A percentile compares a stretch with the other conserved stretches of the same genome.
Conservation (phyloP, 2,113 vertebrate species). For the Cyanoderma ruficeps region DNA sequence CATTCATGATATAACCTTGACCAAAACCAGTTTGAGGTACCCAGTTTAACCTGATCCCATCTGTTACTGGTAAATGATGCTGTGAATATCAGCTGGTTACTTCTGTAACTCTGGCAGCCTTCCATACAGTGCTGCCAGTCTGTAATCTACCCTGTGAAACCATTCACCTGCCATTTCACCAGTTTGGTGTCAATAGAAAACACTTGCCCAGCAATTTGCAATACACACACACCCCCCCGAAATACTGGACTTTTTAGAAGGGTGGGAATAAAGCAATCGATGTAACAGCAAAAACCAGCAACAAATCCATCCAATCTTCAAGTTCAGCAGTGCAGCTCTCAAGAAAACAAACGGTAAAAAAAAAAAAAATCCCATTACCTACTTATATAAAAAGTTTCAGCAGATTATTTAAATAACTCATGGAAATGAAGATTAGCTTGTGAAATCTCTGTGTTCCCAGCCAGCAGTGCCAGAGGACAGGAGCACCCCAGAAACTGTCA, state of each 20-base stretch:
- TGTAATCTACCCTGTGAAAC: not conserved
- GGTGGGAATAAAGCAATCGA: not conserved
- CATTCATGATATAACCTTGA: not conserved
- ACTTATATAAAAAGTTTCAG: not conserved
- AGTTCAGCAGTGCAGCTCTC: not conserved
- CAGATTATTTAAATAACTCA: not conserved
- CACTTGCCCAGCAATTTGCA: not conserved
- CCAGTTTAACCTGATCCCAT: not conserved
- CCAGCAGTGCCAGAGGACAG: not conserved
- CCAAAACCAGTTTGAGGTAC: constrained; percentile 20
- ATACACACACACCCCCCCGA: not conserved
- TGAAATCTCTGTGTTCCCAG: not conserved
- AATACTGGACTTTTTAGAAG: not conserved
- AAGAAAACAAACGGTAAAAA: not conserved
- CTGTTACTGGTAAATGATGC: not conserved
- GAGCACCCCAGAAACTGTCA: not conserved
- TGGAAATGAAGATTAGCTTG: not conserved
- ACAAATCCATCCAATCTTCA: not conserved
- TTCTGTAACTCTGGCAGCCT: not conserved
- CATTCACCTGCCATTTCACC: not conserved
- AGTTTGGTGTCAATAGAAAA: not conserved
- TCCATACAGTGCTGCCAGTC: not conserved
- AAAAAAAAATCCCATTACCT: not conserved
- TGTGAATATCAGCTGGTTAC: constrained; percentile 4
- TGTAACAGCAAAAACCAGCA: not conserved